A percentile compares a stretch with the other conserved stretches of the same genome.
These are phyloP conservation scores for Hemitrygon akajei DNA, from an alignment of 2,797 vertebrate genomes.

Conservation along the genomic window DNA sequence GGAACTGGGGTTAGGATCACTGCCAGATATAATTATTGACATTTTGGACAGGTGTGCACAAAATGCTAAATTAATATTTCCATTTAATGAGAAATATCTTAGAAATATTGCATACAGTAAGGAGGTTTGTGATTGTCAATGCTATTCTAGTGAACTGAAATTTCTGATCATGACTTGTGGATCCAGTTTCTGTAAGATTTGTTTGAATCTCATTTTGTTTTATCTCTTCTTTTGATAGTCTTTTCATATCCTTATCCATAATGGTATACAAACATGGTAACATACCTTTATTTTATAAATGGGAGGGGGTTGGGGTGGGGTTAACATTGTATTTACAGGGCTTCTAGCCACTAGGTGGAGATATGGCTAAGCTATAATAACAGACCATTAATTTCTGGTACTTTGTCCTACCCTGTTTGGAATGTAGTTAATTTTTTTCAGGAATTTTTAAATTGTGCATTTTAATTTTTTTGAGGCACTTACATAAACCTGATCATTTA, in stretches of 20 bases:
- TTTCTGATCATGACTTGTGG: not conserved
- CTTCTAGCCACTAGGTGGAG: constrained; percentile 20
- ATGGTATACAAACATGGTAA: not conserved
- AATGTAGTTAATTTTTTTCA: not conserved
- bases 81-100: not conserved
- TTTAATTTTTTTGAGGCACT: not conserved
- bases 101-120: not conserved
- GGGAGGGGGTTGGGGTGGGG: not conserved
- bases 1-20: not conserved
- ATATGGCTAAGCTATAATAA: constrained; percentile 4
- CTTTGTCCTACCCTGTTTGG: not conserved
- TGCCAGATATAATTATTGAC: not conserved
- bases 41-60: not conserved
- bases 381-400: not conserved
- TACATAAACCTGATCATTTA: too few species aligned
- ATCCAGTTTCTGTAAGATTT: not conserved
- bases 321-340: not conserved
- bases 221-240: too few species aligned
- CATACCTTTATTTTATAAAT: not conserved
- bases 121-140: not conserved
- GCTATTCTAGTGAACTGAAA: not conserved
- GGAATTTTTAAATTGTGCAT: not conserved
- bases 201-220: not conserved
- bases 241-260: not conserved
- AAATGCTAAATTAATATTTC: not conserved